Evolutionary conservation across 2,113 vertebrate genomes (phyloP).

Genomic region (Tachysurus vachellii): DNA sequence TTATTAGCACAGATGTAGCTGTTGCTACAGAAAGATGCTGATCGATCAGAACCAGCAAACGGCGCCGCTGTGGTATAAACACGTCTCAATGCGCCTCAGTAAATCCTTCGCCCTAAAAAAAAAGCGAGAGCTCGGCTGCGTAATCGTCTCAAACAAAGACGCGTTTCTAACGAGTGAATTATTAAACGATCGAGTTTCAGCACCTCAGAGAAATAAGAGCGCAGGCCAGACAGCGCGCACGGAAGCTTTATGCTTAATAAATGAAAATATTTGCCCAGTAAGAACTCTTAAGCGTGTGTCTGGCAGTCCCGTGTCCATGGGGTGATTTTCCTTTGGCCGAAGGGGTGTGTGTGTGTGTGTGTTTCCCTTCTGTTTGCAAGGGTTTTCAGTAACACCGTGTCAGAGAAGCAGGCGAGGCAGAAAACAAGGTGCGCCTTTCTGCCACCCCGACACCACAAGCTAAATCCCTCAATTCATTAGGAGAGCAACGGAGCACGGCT

Average conservation of each 20-base stretch:
- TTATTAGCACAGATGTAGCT: not conserved
- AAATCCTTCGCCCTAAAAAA: too few relatives aligned
- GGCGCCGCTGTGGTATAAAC: not conserved
- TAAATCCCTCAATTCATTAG: slow-evolving; percentile 82
- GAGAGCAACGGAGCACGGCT: slow-evolving; percentile 74
- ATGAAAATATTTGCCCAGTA: slow-evolving; percentile 49
- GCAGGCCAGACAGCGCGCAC: slow-evolving; percentile 2
- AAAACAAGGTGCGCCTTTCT: slow-evolving; percentile 65
- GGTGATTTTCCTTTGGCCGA: slow-evolving; percentile 44
- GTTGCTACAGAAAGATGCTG: not conserved
- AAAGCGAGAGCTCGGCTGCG: not conserved
- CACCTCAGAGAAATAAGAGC: slow-evolving; percentile 20
- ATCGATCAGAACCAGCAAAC: not conserved
- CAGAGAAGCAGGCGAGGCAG: slow-evolving; percentile 33
- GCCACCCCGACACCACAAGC: slow-evolving; percentile 68
- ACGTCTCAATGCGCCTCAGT: not conserved
- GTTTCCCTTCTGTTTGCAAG: slow-evolving; percentile 40
- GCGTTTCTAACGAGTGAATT: slow-evolving; percentile 21
- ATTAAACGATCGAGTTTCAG: slow-evolving; percentile 37
- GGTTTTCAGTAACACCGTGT: slow-evolving; percentile 53
- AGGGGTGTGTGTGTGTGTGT: slow-evolving; percentile 22
- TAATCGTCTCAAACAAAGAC: slow-evolving; percentile 15
- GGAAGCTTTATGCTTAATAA: slow-evolving; percentile 35
- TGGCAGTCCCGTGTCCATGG: slow-evolving; percentile 35
- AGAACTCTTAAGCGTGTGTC: slow-evolving; percentile 31